Evolutionary conservation across 2,888 invertebrate genomes (phyloP).

Genomic region (Drosophila monieri): DNA sequence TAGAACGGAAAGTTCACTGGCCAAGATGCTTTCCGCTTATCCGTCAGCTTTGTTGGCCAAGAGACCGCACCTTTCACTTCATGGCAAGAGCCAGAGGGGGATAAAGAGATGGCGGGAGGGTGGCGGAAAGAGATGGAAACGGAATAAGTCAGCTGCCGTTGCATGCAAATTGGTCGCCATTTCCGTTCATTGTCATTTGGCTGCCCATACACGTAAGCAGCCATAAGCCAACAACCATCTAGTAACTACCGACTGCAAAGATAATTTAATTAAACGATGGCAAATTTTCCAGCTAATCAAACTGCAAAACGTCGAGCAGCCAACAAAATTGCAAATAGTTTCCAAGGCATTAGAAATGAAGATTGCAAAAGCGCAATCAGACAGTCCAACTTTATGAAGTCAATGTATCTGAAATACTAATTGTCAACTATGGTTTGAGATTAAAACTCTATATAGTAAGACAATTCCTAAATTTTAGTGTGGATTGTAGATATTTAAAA

Average conservation of each 20-base stretch:
- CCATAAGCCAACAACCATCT: constrained; percentile 50
- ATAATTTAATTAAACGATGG: constrained; percentile 75
- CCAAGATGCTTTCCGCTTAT: constrained; percentile 30
- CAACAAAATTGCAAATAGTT: constrained; percentile 51
- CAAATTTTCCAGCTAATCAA: constrained; percentile 76
- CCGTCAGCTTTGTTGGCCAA: constrained; percentile 27
- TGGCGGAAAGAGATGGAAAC: constrained; percentile 20
- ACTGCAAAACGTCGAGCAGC: constrained; percentile 47
- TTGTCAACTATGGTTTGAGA: too few relatives aligned
- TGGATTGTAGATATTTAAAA: too few relatives aligned
- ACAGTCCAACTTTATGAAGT: constrained; percentile 2
- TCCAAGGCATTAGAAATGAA: constrained; percentile 52
- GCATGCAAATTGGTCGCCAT: constrained; percentile 72
- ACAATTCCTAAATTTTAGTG: too few relatives aligned
- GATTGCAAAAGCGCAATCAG: constrained; percentile 44
- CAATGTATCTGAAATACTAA: background rate
- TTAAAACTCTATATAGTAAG: background rate
- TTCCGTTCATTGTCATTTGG: constrained; percentile 72
- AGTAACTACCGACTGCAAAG: constrained; percentile 51
- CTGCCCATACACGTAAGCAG: constrained; percentile 54
- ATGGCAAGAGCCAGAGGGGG: background rate
- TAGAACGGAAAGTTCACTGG: constrained; percentile 45
- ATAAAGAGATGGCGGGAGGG: background rate
- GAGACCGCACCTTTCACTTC: constrained; percentile 42
- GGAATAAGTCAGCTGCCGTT: constrained; percentile 50